Conservation (phyloP, 2,113 vertebrate genomes). For the Ageneiosus marmoratus region DNA sequence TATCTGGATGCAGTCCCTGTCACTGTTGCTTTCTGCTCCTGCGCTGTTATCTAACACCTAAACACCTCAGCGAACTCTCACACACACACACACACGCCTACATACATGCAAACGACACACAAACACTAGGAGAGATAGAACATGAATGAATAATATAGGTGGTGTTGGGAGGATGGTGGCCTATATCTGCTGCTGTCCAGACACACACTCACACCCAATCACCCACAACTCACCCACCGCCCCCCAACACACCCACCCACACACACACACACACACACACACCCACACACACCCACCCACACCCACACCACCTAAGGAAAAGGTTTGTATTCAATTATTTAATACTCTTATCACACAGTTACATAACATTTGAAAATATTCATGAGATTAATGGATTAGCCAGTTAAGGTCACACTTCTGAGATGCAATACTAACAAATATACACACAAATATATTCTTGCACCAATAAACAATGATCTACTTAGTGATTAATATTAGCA, state of each 20-base stretch:
- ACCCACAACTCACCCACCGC: not conserved
- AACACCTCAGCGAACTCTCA: slow-evolving; percentile 12
- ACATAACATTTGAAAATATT: not conserved
- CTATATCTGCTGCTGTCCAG: not conserved
- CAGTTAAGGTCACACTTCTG: not conserved
- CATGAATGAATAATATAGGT: not conserved
- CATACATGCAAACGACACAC: not conserved
- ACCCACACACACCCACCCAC: not conserved
- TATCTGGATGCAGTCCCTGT: slow-evolving; percentile 32
- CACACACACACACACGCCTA: not conserved
- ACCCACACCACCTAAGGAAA: not conserved
- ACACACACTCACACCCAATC: not conserved
- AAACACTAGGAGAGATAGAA: not conserved
- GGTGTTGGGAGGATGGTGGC: not conserved
- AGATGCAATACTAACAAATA: not conserved
- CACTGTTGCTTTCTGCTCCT: slow-evolving; percentile 23
- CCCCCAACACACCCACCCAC: not conserved
- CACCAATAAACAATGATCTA: not conserved
- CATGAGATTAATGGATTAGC: not conserved
- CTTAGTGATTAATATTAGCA: not conserved
- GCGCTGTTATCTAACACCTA: slow-evolving; percentile 60
- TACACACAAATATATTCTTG: not conserved
- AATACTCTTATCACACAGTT: not conserved
- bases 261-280: not conserved
- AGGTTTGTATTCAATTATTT: not conserved